phyloP scores from a whole-genome alignment of 2,113 vertebrate genomes.

The Dasyurus viverrinus region DNA sequence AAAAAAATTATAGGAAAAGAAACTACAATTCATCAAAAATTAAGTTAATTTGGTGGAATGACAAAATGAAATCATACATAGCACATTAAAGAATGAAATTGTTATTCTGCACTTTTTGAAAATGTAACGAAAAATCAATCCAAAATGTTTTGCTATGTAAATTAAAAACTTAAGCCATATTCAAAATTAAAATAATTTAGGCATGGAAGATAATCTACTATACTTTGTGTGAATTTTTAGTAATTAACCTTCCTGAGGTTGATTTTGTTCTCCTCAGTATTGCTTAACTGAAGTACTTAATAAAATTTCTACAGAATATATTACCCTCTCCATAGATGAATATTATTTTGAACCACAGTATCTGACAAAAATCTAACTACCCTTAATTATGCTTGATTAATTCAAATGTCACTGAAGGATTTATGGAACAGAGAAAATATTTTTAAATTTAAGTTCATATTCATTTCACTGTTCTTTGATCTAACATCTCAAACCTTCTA shows the following conservation, averaged over 20 bases:
- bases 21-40: slow-evolving; percentile 57
- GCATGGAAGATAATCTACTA: slow-evolving; percentile 66
- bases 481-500: slow-evolving; percentile 11
- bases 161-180: slow-evolving; percentile 75
- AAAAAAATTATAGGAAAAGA: neutral
- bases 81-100: slow-evolving; percentile 67
- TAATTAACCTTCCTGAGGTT: slow-evolving; percentile 79
- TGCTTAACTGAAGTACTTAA: slow-evolving; percentile 78
- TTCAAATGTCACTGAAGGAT: slow-evolving; percentile 75
- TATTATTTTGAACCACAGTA: slow-evolving; percentile 77
- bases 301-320: slow-evolving; percentile 80
- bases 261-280: slow-evolving; percentile 78
- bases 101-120: slow-evolving; percentile 60
- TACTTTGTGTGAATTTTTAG: slow-evolving; percentile 68
- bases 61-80: slow-evolving; percentile 38
- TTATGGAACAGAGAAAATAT: slow-evolving; percentile 67
- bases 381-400: slow-evolving; percentile 80
- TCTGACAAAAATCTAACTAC: slow-evolving; percentile 77
- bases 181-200: slow-evolving; percentile 78
- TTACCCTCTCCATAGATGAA: slow-evolving; percentile 75
- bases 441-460: slow-evolving; percentile 68
- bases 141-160: slow-evolving; percentile 72
- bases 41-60: slow-evolving; percentile 51
- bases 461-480: slow-evolving; percentile 52
- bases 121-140: slow-evolving; percentile 68